Evolutionary conservation across 2,888 invertebrate species (phyloP), one percentile per base, ranked within the genome.

Genomic region (Meghimatium bilineatum): DNA sequence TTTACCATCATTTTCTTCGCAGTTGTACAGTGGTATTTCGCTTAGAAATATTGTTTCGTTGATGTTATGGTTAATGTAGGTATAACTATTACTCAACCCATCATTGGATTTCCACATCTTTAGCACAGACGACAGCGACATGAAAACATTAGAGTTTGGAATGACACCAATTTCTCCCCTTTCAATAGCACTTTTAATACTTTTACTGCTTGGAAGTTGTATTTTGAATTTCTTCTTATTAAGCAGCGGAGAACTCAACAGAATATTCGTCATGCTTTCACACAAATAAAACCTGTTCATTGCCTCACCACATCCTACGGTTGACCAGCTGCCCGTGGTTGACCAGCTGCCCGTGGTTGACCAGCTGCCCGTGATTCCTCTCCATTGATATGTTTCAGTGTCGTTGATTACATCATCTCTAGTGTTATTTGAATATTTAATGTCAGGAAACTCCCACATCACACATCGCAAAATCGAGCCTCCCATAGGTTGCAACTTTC

Each of bases 91-190:
- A 56, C 20, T 23, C 56, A 23, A 23, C 17, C 56, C 56, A 23
- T 23, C 56, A 12, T 56, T 20, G 20, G 17, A 56, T 23, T 56
- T 56, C 56, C 6, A 12, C 23, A 8, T 56, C 17, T 17, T 56
- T 20, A 56, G 56, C 8, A 78, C 38, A 26, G 38, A 26, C 71
- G 71, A 23, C 38, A 71, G 5, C 5, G 71, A 71, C 38, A 71
- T 38, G 3, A 71, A 38, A 8, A 38, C 26, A 20, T 71, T 71
- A 8, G 8, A 0, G 6, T 26, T 23, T 71, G 36, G 71, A 17
- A 36, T 38, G 26, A 71, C 38, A 14, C 71, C 71, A 8, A 74
- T 14, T 49, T 74, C 74, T n/a, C 74, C 74, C 17, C 74, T 44
- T n/a, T 52, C 32, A 17, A 52, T 74, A 8, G 74, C 74, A 1